Conservation (phyloP, 2,888 invertebrate species). For the Lagria hirta region DNA sequence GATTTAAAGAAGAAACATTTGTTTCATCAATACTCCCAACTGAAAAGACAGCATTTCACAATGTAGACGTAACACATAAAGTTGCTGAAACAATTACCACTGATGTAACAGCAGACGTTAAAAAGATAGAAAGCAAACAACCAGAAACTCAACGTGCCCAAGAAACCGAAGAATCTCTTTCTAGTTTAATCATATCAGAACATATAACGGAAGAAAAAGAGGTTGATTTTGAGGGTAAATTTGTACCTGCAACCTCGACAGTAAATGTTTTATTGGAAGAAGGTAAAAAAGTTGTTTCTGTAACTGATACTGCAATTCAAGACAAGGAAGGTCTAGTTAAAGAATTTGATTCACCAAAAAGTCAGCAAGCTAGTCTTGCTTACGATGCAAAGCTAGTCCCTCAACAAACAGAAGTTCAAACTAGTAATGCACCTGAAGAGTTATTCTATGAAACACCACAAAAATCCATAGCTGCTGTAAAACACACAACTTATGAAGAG, state of each 20-base stretch:
- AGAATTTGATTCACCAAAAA: conserved; percentile 35
- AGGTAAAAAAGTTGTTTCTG: conserved; percentile 55
- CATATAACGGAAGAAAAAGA: conserved; percentile 57
- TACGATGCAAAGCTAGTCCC: conserved; percentile 53
- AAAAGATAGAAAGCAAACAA: conserved; percentile 34
- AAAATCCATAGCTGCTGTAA: conserved; percentile 40
- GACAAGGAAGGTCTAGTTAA: conserved; percentile 47
- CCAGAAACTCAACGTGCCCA: conserved; percentile 46
- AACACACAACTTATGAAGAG: conserved; percentile 44
- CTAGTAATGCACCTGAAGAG: conserved; percentile 20
- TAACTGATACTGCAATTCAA: conserved; percentile 45
- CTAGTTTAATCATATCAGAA: conserved; percentile 56
- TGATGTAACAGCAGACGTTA: conserved; percentile 41
- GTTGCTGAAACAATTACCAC: conserved; percentile 50
- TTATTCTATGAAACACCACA: conserved; percentile 24
- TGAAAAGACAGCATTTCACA: conserved; percentile 41
- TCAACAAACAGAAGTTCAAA: conserved; percentile 41
- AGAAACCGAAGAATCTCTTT: conserved; percentile 53
- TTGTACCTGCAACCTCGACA: conserved; percentile 55
- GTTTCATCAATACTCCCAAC: conserved; percentile 44
- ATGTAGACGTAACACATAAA: conserved; percentile 46
- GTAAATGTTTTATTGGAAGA: conserved; percentile 56
- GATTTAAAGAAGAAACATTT: conserved; percentile 53
- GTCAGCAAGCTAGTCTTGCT: conserved; percentile 48
- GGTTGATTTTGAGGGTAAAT: conserved; percentile 52